phyloP scores from a whole-genome alignment of 1,140 invertebrate species.

The Drosophila elegans region DNA sequence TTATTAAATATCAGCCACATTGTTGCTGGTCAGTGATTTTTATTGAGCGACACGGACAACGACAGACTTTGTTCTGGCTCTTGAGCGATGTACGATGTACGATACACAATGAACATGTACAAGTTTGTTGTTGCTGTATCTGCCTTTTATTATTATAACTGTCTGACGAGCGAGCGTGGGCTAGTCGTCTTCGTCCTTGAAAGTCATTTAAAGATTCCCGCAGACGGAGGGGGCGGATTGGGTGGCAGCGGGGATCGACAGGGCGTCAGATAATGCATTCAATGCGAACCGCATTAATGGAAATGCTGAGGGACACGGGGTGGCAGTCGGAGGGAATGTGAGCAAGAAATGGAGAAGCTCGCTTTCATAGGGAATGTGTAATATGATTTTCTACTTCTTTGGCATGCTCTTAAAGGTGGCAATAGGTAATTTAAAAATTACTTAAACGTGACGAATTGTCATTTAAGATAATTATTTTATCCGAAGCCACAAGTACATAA shows the following conservation, averaged over 20 bases:
- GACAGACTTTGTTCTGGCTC: conserved; percentile 16
- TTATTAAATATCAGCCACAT: conserved; percentile 77
- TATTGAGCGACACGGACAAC: conserved; percentile 52
- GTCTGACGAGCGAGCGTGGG: conserved; percentile 42
- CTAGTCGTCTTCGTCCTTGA: conserved; percentile 76
- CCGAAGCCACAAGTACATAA: no score
- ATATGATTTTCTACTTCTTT: no score
- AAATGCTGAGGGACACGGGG: conserved; percentile 14
- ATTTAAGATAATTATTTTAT: no score
- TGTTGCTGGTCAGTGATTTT: conserved; percentile 79
- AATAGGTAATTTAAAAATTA: no score
- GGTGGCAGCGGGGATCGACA: background rate
- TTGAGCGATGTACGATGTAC: conserved; percentile 14
- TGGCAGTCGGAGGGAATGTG: background rate
- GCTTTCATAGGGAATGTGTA: background rate
- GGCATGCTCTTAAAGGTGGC: no score
- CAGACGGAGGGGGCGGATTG: conserved; percentile 8
- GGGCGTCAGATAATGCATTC: conserved; percentile 29
- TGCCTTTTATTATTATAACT: conserved; percentile 60
- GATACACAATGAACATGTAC: conserved; percentile 7
- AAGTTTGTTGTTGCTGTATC: conserved; percentile 22
- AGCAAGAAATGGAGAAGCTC: conserved; percentile 10
- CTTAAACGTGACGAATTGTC: no score
- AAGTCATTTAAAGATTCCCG: conserved; percentile 72
- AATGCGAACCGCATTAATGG: conserved; percentile 9